Evolutionary conservation across 2,797 vertebrate species (phyloP).

Genomic region (Pempheris klunzingeri): DNA sequence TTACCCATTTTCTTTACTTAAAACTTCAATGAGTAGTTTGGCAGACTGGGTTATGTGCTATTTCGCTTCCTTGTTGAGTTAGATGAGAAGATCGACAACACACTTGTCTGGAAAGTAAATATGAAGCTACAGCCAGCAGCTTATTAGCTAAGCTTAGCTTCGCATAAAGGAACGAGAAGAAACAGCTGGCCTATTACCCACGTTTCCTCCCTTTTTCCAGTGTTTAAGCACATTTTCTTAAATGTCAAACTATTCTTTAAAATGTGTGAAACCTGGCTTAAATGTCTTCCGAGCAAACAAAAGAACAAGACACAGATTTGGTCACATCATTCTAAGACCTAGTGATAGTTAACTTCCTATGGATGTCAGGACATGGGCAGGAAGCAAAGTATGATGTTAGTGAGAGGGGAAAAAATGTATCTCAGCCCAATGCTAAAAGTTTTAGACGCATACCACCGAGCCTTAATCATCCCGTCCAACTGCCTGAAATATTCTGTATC

Average conservation of each 20-base stretch:
- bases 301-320: not conserved
- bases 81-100: not conserved
- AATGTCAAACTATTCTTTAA: not conserved
- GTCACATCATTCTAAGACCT: not conserved
- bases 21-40: not conserved
- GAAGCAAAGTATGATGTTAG: not conserved
- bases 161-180: conserved; percentile 6
- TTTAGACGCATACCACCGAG: not conserved
- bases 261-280: not conserved
- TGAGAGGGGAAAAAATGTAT: not conserved
- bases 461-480: not conserved
- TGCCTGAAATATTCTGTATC: not conserved
- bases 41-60: not conserved
- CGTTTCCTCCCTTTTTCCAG: no score
- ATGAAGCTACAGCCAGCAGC: not conserved
- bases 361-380: not conserved
- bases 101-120: not conserved
- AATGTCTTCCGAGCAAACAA: not conserved
- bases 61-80: not conserved
- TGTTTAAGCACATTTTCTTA: not conserved
- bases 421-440: not conserved
- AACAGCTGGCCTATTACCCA: no score
- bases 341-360: not conserved
- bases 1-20: not conserved
- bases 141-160: not conserved